Evolutionary conservation across 2,113 vertebrate genomes (phyloP).

Genomic region (Okapia johnstoni): DNA sequence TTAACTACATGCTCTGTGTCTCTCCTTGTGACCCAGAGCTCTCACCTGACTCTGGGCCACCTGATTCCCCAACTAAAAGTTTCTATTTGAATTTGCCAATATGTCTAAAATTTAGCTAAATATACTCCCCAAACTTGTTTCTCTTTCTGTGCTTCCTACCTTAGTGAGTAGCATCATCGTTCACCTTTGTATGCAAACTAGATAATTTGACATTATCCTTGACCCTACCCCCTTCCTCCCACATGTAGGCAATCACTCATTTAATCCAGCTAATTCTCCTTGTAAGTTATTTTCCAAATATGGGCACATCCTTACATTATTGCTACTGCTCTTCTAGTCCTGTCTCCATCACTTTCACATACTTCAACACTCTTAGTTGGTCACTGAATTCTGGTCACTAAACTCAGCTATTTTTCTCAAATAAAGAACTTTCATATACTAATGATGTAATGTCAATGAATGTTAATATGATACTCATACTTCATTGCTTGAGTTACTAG

Average conservation of each 20-base stretch:
- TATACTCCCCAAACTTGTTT: background rate
- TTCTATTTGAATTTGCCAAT: background rate
- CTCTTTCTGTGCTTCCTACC: background rate
- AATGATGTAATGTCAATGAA: background rate
- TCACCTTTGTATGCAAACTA: background rate
- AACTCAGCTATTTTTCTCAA: background rate
- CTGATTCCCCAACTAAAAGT: background rate
- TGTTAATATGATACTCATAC: background rate
- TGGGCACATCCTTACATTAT: background rate
- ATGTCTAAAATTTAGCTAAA: background rate
- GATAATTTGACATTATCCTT: background rate
- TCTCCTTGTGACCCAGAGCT: background rate
- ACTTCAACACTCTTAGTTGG: background rate
- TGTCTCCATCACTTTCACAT: background rate
- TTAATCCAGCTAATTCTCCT: background rate
- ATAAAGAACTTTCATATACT: background rate
- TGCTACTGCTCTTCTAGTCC: background rate
- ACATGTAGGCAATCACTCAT: background rate
- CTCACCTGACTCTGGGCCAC: background rate
- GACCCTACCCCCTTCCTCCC: background rate
- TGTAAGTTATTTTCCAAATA: background rate
- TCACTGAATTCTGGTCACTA: background rate
- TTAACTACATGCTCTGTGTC: background rate
- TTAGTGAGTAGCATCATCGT: background rate
- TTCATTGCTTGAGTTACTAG: background rate